Evolutionary conservation across 2,888 invertebrate species (phyloP), one percentile per base, ranked within the genome.

Genomic region (Macrosoma leucophasiata): DNA sequence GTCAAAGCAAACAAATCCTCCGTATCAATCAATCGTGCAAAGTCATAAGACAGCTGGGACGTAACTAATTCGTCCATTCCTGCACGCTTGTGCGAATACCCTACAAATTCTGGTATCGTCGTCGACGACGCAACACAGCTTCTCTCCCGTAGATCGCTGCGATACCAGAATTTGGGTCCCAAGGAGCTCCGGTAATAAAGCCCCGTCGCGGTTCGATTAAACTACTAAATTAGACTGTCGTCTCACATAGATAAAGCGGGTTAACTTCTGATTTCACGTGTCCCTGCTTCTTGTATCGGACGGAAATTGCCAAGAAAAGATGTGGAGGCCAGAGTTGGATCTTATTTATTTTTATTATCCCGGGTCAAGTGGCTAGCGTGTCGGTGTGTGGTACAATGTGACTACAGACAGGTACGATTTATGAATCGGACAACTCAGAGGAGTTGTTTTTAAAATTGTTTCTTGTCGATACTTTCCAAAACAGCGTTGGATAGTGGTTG

Each of bases 201-300:
- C n/a, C n/a, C n/a, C n/a, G n/a, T n/a, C n/a, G 53, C 46, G 48
- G 58, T 71, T 68, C 75, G 71, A 74, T 76, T 71, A 72, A 69
- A 58, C 58, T 58, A 62, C 66, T 74, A 74, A 75, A 75, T 74
- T 76, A 74, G 66, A n/a, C 62, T 65, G 70, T 67, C 67, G 63
- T 58, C 62, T 71, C 58, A 57, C 59, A 61, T 67, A 71, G 66
- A 76, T 74, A 72, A 66, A 66, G 65, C 55, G 61, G 63, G 68
- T 72, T 74, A 67, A 70, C 67, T 68, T 65, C 62, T 72, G 72
- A 78, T 75, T 78, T 77, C 71, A 75, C 74, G 66, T 75, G 58
- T 71, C 72, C 67, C 48, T 51, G 55, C 58, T 64, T 67, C 68
- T 66, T 70, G 67, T 58, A 50, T 55, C 52, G 57, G 66, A 61